Conservation (phyloP, 2,888 invertebrate genomes). For the Macrostomum cliftonense region DNA sequence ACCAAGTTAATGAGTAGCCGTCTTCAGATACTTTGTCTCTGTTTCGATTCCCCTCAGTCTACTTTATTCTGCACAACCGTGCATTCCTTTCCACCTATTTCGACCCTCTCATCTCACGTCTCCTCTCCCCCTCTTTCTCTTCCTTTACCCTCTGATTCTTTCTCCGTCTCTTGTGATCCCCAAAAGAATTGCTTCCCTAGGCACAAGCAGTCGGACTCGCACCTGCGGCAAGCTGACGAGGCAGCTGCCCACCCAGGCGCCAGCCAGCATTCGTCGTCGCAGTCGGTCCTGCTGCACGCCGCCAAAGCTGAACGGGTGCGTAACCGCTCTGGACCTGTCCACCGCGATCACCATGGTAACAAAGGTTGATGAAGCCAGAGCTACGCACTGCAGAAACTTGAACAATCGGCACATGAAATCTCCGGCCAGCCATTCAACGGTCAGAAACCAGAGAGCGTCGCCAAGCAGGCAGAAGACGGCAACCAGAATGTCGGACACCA, state of each 20-base stretch:
- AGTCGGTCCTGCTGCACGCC: no score
- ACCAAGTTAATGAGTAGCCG: no score
- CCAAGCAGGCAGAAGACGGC: constrained; percentile 61
- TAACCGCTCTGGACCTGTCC: constrained; percentile 56
- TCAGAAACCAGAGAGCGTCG: constrained; percentile 60
- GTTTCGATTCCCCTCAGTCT: no score
- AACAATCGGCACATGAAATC: constrained; percentile 57
- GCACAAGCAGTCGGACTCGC: no score
- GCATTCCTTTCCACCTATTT: no score
- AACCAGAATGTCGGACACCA: constrained; percentile 60
- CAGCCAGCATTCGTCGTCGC: constrained; percentile 38
- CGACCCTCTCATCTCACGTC: no score
- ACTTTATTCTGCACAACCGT: no score
- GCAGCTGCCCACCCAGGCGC: constrained; percentile 54
- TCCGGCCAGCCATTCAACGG: constrained; percentile 61
- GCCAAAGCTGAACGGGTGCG: constrained; percentile 45
- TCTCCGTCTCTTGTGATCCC: no score
- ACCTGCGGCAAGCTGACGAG: constrained; percentile 65
- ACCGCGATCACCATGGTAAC: constrained; percentile 61
- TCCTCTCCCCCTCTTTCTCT: no score
- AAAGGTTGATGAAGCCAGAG: constrained; percentile 61
- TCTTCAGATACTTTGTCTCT: no score
- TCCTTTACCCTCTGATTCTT: no score
- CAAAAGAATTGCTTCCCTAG: no score
- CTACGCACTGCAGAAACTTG: constrained; percentile 53